Base-by-base conservation (phyloP, 2,113 vertebrate species). In the Ochotona curzoniae region DNA sequence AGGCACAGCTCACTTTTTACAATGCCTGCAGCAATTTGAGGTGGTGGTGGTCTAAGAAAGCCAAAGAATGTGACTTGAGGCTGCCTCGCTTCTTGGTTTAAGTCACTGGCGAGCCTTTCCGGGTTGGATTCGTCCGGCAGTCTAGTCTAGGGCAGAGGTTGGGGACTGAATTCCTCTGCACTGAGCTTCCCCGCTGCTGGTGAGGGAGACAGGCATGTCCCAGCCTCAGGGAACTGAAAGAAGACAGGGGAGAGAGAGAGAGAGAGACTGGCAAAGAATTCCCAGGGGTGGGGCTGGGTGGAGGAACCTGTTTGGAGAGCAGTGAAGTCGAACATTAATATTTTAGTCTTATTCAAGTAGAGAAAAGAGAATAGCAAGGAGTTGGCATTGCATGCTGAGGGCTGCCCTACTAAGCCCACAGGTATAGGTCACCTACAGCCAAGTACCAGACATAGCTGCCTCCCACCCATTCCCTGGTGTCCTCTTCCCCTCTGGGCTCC, bases 151-250 rank as follows among this genome's bases (percentile, higher is more conserved):
- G 35, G 23, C n/a, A 60, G 26, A 71, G 51, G 64, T 7, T 83
- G 83, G 79, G 73, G 83, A 84, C 28, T 15, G 61, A 91, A 96
- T 91, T 95, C 89, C 83, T 93, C 87, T 54, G 87, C 76, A 47
- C 87, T 95, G 89, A 97, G 66, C 83, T 83, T 83, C 89, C 21
- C 87, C 38, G 89, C 93, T 80, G 94, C 96, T 93, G 87, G 76
- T 51, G 32, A 93, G 71, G 57, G 71, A 94, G 80, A 83, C 18
- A 89, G 93, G 83, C 32, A 57, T 14, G 1, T 93, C 93, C 95
- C 94, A 66, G 75, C 94, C 89, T 89, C 89, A 86, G 76, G 83
- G 83, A 94, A 81, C 67, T 18, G 30, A 47, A 76, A 93, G 80
- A 84, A 78, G 49, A 89, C 25, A 85, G 61, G 69, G 18, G 75